phyloP scores from a whole-genome alignment of 2,113 vertebrate species.

The Ptychochromis oligacanthus region DNA sequence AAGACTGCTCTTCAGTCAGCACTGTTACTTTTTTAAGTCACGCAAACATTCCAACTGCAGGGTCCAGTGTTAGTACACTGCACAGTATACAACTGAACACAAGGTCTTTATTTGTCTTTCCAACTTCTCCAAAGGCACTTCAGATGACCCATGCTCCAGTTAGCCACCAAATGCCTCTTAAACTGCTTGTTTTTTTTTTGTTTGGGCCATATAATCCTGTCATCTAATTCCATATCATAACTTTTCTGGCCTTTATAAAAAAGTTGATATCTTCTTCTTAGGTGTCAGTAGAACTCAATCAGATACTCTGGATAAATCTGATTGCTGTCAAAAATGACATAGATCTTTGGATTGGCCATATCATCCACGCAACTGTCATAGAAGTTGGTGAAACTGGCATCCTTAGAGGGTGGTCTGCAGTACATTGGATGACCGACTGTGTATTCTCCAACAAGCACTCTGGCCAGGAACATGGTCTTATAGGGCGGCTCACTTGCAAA shows the following conservation, averaged over 20 bases:
- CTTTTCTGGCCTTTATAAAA: slow-evolving; percentile 4
- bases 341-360: slow-evolving; percentile 92
- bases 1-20: background rate
- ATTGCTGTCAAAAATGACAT: slow-evolving; percentile 96
- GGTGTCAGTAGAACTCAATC: slow-evolving; percentile 89
- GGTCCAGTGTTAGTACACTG: background rate
- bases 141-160: slow-evolving; percentile 43
- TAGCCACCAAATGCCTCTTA: slow-evolving; percentile 5
- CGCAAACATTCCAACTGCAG: background rate
- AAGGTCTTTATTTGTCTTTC: slow-evolving; percentile 37
- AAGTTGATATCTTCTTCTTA: background rate
- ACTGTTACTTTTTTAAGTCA: background rate
- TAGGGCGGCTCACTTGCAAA: slow-evolving; percentile 78
- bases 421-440: slow-evolving; percentile 88
- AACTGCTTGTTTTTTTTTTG: background rate
- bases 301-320: slow-evolving; percentile 98
- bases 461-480: slow-evolving; percentile 95
- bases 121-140: slow-evolving; percentile 72
- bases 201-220: background rate
- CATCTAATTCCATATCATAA: background rate
- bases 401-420: slow-evolving; percentile 93
- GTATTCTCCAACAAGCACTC: slow-evolving; percentile 93
- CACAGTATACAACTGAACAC: slow-evolving; percentile 38
- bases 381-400: slow-evolving; percentile 91
- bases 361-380: slow-evolving; percentile 98